phyloP scores from a whole-genome alignment of 1,140 invertebrate species.

The Hetaerina americana region DNA sequence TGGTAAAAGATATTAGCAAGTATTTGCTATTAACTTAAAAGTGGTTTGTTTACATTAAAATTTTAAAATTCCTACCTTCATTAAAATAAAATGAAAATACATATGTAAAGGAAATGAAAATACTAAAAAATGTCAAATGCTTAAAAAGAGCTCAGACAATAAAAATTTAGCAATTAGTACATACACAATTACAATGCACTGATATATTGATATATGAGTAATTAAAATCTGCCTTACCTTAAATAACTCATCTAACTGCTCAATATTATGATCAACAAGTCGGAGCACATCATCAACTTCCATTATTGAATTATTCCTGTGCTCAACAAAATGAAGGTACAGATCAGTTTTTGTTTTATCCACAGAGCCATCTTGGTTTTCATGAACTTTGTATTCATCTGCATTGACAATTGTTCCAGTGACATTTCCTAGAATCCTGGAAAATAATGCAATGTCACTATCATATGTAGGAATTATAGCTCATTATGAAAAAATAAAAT shows the following conservation, averaged over 20 bases:
- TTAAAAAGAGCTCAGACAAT: no score
- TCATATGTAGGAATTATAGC: neutral
- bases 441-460: constrained; percentile 18
- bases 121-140: no score
- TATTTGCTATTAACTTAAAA: no score
- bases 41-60: no score
- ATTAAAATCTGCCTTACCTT: no score
- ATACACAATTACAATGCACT: no score
- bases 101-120: no score
- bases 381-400: constrained; percentile 84
- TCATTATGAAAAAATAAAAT: neutral
- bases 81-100: no score
- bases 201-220: no score
- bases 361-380: constrained; percentile 80
- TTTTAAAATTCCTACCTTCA: no score
- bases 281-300: constrained; percentile 72
- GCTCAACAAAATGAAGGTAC: constrained; percentile 84
- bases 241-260: constrained; percentile 73
- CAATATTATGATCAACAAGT: constrained; percentile 81
- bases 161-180: no score
- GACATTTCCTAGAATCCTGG: constrained; percentile 62
- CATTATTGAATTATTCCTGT: constrained; percentile 77
- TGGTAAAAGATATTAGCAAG: no score
- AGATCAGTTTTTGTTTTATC: constrained; percentile 90
- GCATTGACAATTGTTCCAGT: constrained; percentile 86